Evolutionary conservation across 1,140 invertebrate genomes (phyloP), one percentile per base, ranked within the genome.

Genomic region (Scaptomyza hsui): DNA sequence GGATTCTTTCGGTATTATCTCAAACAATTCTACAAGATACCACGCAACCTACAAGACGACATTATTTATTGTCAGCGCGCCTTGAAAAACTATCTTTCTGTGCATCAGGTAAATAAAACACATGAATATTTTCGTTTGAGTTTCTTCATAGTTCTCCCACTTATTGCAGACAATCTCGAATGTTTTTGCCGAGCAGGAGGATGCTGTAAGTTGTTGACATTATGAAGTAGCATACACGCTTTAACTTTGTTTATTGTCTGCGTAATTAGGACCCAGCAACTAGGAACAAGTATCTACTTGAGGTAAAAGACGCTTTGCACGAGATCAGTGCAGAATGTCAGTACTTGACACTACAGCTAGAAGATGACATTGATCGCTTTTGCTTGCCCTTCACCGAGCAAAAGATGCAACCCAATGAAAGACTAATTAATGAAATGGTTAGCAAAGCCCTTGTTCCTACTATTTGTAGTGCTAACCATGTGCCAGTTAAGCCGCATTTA

Each of bases 11-110:
- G 80, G 9, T 73, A 79, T 52, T 90, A 90, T 53, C 55, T 90
- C 10, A 79, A 85, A 4, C 76, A 78, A 39, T 90, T 83, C 41
- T 91, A 91, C 71, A 83, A 83, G 24, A 21, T 91, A 16, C 90
- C 90, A 4, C 32, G 48, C 0, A 74, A 78, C n/a, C 44, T 91
- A 18, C 70, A 74, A 3, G 71, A 91, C 42, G 90, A 91, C 39
- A 90, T 91, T 47, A 72, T 78, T 7, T 91, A 91, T 68, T 90
- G 85, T 7, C 90, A 91, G 44, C 72, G 81, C 5, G 69, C 81
- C 1, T 55, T 91, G 68, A 85, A 83, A 47, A 52, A 68, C 0
- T 57, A 88, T 63, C 59, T 91, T 1, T 56, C 56, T 15, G 76
- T 83, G 6, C 88, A 91, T 75, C 81, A 89, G 72, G 90, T 90